phyloP scores from a whole-genome alignment of 2,888 invertebrate genomes.

The Cremastinae sp. region DNA sequence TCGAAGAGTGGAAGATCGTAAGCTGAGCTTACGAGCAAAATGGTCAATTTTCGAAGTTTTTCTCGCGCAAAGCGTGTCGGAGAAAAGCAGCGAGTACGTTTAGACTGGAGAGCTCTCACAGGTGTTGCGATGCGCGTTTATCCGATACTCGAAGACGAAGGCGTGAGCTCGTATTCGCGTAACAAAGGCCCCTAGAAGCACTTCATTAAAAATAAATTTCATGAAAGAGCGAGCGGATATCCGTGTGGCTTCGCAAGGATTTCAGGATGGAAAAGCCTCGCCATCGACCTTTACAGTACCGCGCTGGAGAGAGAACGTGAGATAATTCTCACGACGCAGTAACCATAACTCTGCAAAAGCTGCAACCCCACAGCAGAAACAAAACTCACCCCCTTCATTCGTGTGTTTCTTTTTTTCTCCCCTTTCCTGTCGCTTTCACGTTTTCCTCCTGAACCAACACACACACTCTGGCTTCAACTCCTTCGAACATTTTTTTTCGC shows the following conservation, averaged over 20 bases:
- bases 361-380: conserved; percentile 54
- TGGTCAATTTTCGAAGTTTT: conserved; percentile 29
- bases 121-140: conserved; percentile 17
- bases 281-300: conserved; percentile 38
- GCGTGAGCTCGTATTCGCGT: conserved; percentile 14
- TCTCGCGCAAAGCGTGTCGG: conserved; percentile 31
- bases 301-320: conserved; percentile 22
- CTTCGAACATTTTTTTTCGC: conserved; percentile 54
- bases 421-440: conserved; percentile 23
- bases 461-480: conserved; percentile 40
- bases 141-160: conserved; percentile 20
- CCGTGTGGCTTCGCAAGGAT: conserved; percentile 79
- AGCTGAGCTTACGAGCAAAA: conserved; percentile 9
- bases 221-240: conserved; percentile 80
- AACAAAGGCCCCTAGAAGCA: conserved; percentile 72
- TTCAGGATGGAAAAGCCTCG: conserved; percentile 71
- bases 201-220: conserved; percentile 83
- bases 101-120: conserved; percentile 30
- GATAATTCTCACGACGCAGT: conserved; percentile 53
- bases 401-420: conserved; percentile 33
- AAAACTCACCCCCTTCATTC: conserved; percentile 19
- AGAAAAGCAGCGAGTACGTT: conserved; percentile 24
- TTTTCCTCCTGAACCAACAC: conserved; percentile 22
- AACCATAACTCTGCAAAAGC: conserved; percentile 70
- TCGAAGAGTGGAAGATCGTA: conserved; percentile 8